phyloP scores from a whole-genome alignment of 2,888 invertebrate genomes.

The Hofmannophila pseudospretella region DNA sequence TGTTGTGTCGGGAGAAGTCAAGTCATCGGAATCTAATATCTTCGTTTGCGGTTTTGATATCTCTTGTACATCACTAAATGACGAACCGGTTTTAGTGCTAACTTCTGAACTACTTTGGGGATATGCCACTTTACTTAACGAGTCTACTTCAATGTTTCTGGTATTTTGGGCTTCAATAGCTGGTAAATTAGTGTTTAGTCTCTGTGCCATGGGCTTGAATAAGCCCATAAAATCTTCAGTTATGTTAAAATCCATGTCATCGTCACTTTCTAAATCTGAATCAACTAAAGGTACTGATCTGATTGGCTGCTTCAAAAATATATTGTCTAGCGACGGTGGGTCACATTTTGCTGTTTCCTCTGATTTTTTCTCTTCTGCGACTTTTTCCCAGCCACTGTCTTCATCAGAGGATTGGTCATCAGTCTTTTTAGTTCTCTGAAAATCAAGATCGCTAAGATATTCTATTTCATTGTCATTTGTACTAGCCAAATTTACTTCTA shows the following conservation, averaged over 20 bases:
- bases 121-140: too few species aligned
- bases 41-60: conserved; percentile 8
- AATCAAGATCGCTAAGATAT: conserved; percentile 33
- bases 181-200: conserved; percentile 2
- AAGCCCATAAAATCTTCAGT: conserved; percentile 23
- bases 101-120: background rate
- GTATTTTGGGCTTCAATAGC: conserved; percentile 2
- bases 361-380: conserved; percentile 5
- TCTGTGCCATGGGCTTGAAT: conserved; percentile 14
- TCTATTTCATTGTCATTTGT: conserved; percentile 37
- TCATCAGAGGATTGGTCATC: conserved; percentile 14
- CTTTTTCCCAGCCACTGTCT: conserved; percentile 21
- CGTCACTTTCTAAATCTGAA: conserved; percentile 37
- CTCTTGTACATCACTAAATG: conserved; percentile 9
- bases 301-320: conserved; percentile 25
- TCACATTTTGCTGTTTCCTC: background rate
- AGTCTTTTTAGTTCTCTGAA: too few species aligned
- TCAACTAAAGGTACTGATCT: conserved; percentile 45
- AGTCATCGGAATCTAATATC: conserved; percentile 30
- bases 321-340: conserved; percentile 11
- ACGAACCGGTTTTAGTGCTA: background rate
- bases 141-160: too few species aligned
- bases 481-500: conserved; percentile 68
- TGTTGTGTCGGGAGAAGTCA: conserved; percentile 22
- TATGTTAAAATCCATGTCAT: conserved; percentile 38